Base-by-base conservation (phyloP, 2,888 invertebrate genomes). In the Podotricha telesiphe region DNA sequence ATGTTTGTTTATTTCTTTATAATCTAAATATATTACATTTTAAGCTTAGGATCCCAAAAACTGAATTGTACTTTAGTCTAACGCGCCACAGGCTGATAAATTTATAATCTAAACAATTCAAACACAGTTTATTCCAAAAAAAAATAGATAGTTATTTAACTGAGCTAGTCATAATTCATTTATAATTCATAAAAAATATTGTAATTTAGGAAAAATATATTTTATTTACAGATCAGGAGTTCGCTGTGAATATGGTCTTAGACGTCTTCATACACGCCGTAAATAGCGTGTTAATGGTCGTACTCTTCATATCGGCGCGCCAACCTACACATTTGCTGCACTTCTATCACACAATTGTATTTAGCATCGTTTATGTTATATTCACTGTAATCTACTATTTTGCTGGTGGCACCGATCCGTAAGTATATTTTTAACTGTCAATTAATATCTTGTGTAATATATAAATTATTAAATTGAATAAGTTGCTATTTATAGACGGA, bases 201-300 rank as follows among this genome's bases (percentile, higher is more conserved):
- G 2, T 42, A 11, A n/a, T n/a, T n/a, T n/a, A 42, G 13, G 2
- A 42, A 42, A 8, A 42, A 42, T 13, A 28, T 17, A 10, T n/a
- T 17, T 8, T 22, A 10, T 66, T 51, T 28, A 40, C 50, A 73
- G 72, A 55, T 61, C 47, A 72, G 17, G 83, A 87, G 1, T 85
- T 76, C 69, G 84, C 82, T 0, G 71, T 87, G 1, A 75, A 85
- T 67, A 65, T 74, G 0, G 80, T 82, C 0, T 75, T 91, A 68
- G 91, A 93, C 76, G 71, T 89, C 34, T 88, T 91, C 75, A 82
- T 89, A 58, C 92, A 91, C 82, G 94, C 93, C 7, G 89, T 95
- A 76, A 97, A 97, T 88, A 95, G 96, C 11, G 83, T 96, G 55
- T 86, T 96, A 78, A 96, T 97, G 95, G 79, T 97, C 56, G 79